phyloP scores from a whole-genome alignment of 1,140 invertebrate genomes.

The Drosophila pruinosa region DNA sequence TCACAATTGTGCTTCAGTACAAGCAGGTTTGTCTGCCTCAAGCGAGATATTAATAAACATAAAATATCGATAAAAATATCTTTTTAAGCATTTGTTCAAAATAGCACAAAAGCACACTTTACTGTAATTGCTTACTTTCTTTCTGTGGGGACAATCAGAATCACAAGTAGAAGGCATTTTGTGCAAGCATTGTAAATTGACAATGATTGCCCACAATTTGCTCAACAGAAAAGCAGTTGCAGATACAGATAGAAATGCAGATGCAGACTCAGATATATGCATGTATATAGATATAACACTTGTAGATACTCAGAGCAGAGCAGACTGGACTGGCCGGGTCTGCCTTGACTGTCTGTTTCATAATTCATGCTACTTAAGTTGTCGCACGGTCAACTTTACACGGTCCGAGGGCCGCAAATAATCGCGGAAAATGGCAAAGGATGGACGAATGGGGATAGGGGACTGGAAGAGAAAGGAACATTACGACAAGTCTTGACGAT shows the following conservation, averaged over 20 bases:
- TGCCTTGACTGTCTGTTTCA: constrained; percentile 48
- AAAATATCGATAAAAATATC: background rate
- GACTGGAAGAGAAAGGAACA: background rate
- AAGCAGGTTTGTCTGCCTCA: no score
- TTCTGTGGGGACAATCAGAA: constrained; percentile 20
- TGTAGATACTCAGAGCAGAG: constrained; percentile 28
- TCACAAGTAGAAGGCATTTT: constrained; percentile 49
- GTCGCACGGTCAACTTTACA: constrained; percentile 54
- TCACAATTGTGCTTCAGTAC: no score
- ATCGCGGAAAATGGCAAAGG: constrained; percentile 26
- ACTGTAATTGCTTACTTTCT: constrained; percentile 54
- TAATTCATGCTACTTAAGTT: constrained; percentile 76
- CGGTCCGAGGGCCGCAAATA: constrained; percentile 52
- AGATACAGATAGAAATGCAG: constrained; percentile 35
- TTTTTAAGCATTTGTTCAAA: background rate
- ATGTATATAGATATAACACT: constrained; percentile 1
- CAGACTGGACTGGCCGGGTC: constrained; percentile 10
- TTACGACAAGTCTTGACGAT: constrained; percentile 11
- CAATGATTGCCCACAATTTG: constrained; percentile 80
- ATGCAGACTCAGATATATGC: constrained; percentile 30
- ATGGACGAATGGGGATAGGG: background rate
- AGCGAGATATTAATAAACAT: background rate
- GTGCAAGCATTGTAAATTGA: constrained; percentile 74
- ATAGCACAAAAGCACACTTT: background rate
- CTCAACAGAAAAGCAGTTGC: constrained; percentile 45